These are phyloP conservation scores for Hippocampus abdominalis DNA, from an alignment of 2,113 vertebrate genomes.

Conservation along the genomic window DNA sequence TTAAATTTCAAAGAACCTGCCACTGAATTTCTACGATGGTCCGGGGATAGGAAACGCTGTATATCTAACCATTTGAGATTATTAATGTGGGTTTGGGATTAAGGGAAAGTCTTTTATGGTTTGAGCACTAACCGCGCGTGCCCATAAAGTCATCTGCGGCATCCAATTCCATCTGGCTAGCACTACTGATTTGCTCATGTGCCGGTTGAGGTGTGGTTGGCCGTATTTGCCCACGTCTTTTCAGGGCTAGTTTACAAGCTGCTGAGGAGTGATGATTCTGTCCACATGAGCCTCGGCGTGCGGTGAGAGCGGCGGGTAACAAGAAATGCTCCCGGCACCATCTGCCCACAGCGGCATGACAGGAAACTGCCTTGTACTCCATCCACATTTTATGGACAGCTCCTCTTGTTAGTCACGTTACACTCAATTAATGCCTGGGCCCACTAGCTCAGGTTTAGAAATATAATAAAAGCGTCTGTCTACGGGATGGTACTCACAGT, in stretches of 20 bases:
- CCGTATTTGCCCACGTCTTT: conserved; percentile 61
- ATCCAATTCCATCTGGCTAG: conserved; percentile 50
- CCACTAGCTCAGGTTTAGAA: conserved; percentile 27
- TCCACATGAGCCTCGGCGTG: conserved; percentile 60
- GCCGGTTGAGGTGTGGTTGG: conserved; percentile 56
- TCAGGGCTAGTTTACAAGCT: conserved; percentile 57
- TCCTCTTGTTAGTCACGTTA: conserved; percentile 39
- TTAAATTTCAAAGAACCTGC: conserved; percentile 45
- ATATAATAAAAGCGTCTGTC: conserved; percentile 26
- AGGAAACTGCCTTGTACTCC: conserved; percentile 42
- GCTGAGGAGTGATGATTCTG: conserved; percentile 53
- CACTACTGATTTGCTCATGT: conserved; percentile 62
- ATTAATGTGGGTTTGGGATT: conserved; percentile 61
- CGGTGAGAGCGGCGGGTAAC: conserved; percentile 54
- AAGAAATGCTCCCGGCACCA: conserved; percentile 45
- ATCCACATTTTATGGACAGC: conserved; percentile 19
- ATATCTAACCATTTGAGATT: conserved; percentile 50
- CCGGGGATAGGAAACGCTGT: conserved; percentile 34
- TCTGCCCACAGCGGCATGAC: conserved; percentile 43
- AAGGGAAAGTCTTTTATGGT: conserved; percentile 44
- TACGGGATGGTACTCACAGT: conserved; percentile 82
- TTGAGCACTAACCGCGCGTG: conserved; percentile 46
- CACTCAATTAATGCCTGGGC: conserved; percentile 8
- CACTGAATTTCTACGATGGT: conserved; percentile 59
- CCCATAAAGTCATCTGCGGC: conserved; percentile 56